These are phyloP conservation scores for Trypoxylus dichotomus DNA, from an alignment of 1,140 invertebrate genomes.

Conservation along the genomic window DNA sequence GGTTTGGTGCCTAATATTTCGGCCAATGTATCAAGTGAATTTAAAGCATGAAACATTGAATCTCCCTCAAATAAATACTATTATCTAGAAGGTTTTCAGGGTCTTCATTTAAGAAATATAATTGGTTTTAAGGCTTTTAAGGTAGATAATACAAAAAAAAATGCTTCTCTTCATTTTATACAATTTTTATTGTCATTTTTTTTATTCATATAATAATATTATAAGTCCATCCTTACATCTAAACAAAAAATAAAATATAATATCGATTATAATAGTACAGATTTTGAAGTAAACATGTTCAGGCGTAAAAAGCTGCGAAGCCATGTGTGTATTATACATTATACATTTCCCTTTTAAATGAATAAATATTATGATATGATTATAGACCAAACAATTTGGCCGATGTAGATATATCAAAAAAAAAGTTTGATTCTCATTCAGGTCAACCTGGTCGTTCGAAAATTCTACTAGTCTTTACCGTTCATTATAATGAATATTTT, in stretches of 20 bases:
- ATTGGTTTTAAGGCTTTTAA: no score
- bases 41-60: no score
- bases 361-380: slow-evolving; percentile 4
- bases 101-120: no score
- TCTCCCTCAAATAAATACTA: no score
- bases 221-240: neutral
- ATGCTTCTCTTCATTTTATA: neutral
- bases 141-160: neutral
- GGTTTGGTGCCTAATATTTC: no score
- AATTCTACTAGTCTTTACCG: neutral
- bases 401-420: slow-evolving; percentile 1
- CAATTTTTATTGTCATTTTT: neutral
- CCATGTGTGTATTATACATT: neutral
- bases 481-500: no score
- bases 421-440: neutral
- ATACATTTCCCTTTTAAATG: neutral
- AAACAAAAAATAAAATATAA: neutral
- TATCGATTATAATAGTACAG: neutral
- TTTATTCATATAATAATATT: neutral
- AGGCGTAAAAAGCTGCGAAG: neutral
- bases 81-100: no score
- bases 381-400: neutral
- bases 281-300: neutral
- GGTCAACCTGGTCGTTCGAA: neutral
- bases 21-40: no score